Conservation (phyloP, 2,113 vertebrate genomes). For the Rhinopithecus roxellana region DNA sequence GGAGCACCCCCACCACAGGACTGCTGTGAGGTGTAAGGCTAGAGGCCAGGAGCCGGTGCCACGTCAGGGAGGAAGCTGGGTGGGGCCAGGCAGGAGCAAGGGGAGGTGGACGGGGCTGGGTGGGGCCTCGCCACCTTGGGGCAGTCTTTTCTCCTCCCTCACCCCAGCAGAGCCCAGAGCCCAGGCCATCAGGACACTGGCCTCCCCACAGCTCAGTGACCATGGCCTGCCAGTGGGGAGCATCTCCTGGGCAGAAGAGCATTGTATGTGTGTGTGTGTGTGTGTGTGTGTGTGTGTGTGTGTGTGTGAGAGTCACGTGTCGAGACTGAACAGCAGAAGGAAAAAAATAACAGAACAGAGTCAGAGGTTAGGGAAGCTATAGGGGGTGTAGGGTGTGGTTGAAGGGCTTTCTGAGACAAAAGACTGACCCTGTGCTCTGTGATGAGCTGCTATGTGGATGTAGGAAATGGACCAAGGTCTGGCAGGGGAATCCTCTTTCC, state of each 20-base stretch:
- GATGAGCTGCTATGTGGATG: neutral
- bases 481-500: neutral
- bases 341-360: neutral
- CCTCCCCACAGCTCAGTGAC: neutral
- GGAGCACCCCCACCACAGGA: neutral
- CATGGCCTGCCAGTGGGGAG: neutral
- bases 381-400: neutral
- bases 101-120: neutral
- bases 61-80: slow-evolving; percentile 49
- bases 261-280: no score
- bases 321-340: neutral
- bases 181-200: neutral
- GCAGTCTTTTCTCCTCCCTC: neutral
- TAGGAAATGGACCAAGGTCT: neutral
- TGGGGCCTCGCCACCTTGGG: neutral
- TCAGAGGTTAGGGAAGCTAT: neutral
- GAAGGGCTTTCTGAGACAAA: neutral
- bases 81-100: neutral
- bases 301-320: neutral
- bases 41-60: slow-evolving; percentile 22
- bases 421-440: neutral
- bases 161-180: neutral
- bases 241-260: neutral
- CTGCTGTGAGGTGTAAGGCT: neutral
- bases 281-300: neutral